A percentile compares a stretch with the other conserved stretches of the same genome.
phyloP scores from a whole-genome alignment of 2,113 vertebrate species.

The Otus sunia region DNA sequence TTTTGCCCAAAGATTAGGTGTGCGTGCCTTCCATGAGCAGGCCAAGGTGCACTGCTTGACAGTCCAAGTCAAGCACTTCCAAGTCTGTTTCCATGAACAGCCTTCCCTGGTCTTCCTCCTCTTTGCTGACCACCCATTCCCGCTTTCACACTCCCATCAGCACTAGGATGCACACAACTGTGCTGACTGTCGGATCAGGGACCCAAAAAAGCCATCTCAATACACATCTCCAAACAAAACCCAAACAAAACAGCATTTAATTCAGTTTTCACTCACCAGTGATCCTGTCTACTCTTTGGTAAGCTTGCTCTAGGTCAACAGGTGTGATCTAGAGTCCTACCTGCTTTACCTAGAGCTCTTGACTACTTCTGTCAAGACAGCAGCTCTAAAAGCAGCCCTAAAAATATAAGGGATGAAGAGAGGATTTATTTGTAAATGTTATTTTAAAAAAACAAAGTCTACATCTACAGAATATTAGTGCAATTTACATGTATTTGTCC shows the following conservation, averaged over 20 bases:
- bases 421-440: not conserved
- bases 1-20: not conserved
- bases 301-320: not conserved
- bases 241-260: not conserved
- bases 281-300: not conserved
- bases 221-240: not conserved
- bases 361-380: not conserved
- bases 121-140: too few species aligned
- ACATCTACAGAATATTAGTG: not conserved
- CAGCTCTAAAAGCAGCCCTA: not conserved
- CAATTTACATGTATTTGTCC: not conserved
- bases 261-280: not conserved
- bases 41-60: not conserved
- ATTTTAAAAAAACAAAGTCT: not conserved
- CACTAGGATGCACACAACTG: not conserved
- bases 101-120: not conserved
- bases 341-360: not conserved
- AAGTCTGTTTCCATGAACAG: not conserved
- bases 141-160: not conserved
- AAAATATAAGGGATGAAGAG: not conserved
- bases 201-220: not conserved
- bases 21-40: accelerated
- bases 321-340: not conserved
- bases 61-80: not conserved
- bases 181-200: not conserved